These are phyloP conservation scores for Cantharis nigra DNA, from an alignment of 2,888 invertebrate genomes.

Conservation along the genomic window DNA sequence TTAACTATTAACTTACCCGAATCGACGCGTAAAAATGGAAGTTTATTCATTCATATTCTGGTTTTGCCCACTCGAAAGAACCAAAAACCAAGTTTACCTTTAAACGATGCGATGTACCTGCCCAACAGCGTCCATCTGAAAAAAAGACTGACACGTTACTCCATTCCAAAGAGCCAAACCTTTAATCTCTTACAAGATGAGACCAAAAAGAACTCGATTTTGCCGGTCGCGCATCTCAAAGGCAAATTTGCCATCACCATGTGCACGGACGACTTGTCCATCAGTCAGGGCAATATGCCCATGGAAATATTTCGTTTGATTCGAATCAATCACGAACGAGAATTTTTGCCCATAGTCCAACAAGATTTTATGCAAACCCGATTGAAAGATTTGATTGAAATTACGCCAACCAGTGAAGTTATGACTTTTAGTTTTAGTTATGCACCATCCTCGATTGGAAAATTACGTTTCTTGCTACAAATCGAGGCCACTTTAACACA, in stretches of 20 bases:
- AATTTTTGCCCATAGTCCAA: conserved; percentile 82
- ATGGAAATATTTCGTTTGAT: conserved; percentile 48
- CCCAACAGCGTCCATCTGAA: conserved; percentile 67
- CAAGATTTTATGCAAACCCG: conserved; percentile 84
- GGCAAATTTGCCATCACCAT: conserved; percentile 75
- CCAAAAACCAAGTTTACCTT: conserved; percentile 57
- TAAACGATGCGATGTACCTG: conserved; percentile 63
- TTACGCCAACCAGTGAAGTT: conserved; percentile 63
- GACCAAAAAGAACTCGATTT: conserved; percentile 43
- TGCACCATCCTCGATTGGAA: conserved; percentile 78
- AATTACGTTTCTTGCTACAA: conserved; percentile 75
- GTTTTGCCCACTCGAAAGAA: conserved; percentile 64
- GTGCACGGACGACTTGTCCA: conserved; percentile 66
- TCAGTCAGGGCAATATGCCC: conserved; percentile 48
- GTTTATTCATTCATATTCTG: conserved; percentile 77
- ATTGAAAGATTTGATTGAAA: conserved; percentile 71
- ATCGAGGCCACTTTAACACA: conserved; percentile 75
- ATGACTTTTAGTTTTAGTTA: conserved; percentile 73
- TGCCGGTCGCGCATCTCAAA: conserved; percentile 77
- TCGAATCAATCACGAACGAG: conserved; percentile 64
- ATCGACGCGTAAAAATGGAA: conserved; percentile 82
- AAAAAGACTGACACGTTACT: conserved; percentile 72
- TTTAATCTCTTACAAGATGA: conserved; percentile 71
- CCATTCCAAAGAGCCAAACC: conserved; percentile 74
- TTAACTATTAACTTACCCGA: conserved; percentile 71